phyloP scores from a whole-genome alignment of 2,888 invertebrate genomes.

The Dusona sp. region DNA sequence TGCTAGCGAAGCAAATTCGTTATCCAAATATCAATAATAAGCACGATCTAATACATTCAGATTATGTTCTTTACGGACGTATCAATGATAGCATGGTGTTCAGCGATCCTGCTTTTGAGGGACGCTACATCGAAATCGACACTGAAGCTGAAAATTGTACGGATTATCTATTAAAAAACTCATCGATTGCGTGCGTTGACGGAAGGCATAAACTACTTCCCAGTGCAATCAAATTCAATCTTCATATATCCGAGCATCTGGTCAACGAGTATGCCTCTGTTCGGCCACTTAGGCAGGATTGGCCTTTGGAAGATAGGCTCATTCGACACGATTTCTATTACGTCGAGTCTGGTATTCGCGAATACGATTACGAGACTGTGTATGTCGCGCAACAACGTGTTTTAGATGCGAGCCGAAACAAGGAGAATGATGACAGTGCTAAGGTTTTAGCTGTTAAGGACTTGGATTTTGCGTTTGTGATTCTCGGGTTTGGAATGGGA shows the following conservation, averaged over 20 bases:
- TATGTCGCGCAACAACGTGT: too few species aligned
- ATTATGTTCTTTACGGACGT: conserved; percentile 8
- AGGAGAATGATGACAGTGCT: too few species aligned
- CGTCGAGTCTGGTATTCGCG: neutral
- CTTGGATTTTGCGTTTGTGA: neutral
- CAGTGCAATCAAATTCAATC: neutral
- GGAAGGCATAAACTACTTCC: neutral
- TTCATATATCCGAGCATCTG: conserved; percentile 1
- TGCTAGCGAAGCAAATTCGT: conserved; percentile 12
- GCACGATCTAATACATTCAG: conserved; percentile 11
- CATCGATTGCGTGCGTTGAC: neutral
- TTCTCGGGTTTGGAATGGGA: neutral
- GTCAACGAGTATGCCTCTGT: neutral
- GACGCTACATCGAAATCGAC: neutral
- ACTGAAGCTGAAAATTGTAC: neutral
- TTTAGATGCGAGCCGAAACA: too few species aligned
- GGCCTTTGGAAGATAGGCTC: conserved; percentile 15
- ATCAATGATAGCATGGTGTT: neutral
- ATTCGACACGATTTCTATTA: neutral
- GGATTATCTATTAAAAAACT: neutral
- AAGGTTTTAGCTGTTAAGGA: neutral
- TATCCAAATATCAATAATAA: conserved; percentile 2
- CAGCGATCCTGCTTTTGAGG: neutral
- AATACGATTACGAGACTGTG: too few species aligned
- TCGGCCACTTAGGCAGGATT: neutral